Evolutionary conservation across 1,140 invertebrate genomes (phyloP).

Genomic region (Orius laevigatus): DNA sequence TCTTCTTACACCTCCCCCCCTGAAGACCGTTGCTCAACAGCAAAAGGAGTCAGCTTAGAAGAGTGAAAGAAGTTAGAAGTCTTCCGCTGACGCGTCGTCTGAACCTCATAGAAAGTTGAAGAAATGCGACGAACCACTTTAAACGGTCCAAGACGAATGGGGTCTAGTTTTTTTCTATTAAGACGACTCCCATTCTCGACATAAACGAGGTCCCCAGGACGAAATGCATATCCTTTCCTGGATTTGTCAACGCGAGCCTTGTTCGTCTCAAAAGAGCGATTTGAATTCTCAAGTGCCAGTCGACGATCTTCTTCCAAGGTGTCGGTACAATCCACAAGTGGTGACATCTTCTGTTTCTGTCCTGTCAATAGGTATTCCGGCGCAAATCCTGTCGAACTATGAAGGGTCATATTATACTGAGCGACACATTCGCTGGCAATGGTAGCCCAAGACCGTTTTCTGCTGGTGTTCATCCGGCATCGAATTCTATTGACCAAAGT

Average conservation of each 20-base stretch:
- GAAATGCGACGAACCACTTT: neutral
- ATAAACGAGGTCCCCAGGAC: neutral
- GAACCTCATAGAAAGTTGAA: no score
- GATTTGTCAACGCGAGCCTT: neutral
- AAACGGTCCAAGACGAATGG: neutral
- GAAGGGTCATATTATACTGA: conserved; percentile 8
- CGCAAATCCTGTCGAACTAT: conserved; percentile 9
- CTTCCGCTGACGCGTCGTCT: no score
- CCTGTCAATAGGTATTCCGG: conserved; percentile 8
- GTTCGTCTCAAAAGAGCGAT: neutral
- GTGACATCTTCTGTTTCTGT: neutral
- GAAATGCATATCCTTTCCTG: neutral
- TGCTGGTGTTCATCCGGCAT: conserved; percentile 5
- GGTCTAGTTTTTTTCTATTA: neutral
- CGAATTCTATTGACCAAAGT: conserved; percentile 15
- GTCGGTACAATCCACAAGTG: neutral
- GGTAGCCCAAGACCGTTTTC: conserved; percentile 13
- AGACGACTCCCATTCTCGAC: neutral
- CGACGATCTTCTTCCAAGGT: neutral
- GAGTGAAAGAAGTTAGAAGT: no score
- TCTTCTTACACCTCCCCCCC: no score
- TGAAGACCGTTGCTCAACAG: no score
- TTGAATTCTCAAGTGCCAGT: neutral
- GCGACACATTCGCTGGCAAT: conserved; percentile 9
- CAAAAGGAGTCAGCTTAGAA: no score